Base-by-base conservation (phyloP, 92 coral and sea anemone species). In the Pocillopora grandis region DNA sequence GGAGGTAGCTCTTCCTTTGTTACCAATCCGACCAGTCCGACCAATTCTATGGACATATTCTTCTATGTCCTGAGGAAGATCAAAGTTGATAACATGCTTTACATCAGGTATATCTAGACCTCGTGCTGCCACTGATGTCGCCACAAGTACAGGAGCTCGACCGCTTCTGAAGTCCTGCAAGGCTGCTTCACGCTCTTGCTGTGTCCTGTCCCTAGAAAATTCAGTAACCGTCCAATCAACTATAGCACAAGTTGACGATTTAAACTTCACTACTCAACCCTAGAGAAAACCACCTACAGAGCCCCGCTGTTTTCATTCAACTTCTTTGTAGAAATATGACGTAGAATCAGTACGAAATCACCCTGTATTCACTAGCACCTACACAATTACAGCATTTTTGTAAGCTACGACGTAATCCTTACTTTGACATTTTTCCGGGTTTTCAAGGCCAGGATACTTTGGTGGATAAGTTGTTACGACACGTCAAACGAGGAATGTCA, bases 101-200 rank as follows among this genome's bases (percentile, higher is more conserved):
- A 97, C 99, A 88, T 97, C 94, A 83, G 97, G 95, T 80, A 97
- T 97, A 61, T 97, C 99, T 66, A 97, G 93, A 55, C 99, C 99
- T 66, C 99, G 98, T 10, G 99, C 99, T 2, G 99, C 99, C 21
- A 97, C 99, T 66, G 99, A 97, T 15, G 99, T 97, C n/a, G 98
- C 99, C 61, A 97, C 99, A 78, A 94, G 88, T 18, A 94, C 90
- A 35, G 92, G 91, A 5, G 99, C 98, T 60, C 99, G 94, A 19
- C 99, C 99, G 76, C 76, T 92, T 78, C 98, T 94, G 93, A 97
- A 97, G 81, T 97, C 99, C 66, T 85, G 93, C 86, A 97, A 82
- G 35, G 99, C 99, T 49, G 86, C 95, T 77, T 97, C 99, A 65
- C 99, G 92, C 75, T 97, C 99, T 58, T 85, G 89, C 61, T 97